Evolutionary conservation across 1,140 invertebrate genomes (phyloP), one percentile per base, ranked within the genome.

Genomic region (Sarcophaga peregrina): DNA sequence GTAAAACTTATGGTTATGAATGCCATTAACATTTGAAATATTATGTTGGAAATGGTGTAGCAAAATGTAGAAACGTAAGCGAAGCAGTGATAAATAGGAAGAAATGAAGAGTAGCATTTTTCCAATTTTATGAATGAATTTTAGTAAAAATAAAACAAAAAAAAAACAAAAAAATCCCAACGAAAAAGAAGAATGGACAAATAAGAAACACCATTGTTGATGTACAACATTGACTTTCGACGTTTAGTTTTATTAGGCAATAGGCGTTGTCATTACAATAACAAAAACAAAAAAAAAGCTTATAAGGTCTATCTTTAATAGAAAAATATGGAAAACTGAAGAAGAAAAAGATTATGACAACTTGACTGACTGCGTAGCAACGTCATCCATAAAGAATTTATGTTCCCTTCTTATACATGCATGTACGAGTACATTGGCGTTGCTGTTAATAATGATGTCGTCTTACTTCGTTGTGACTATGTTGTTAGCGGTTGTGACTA

Each of bases 221-320:
- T 78, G 47, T 78, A 78, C 75, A 50, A 78, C 46, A 46, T 78
- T 52, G 74, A 76, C 74, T 20, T 68, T 78, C 25, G 25, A 52
- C 75, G 75, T 25, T 78, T 20, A 78, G 47, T 78, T 78, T 78
- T 78, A 78, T 78, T 78, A 78, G 47, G 75, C 17, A 78, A 50
- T 78, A 17, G 47, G 75, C 75, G 50, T 52, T 78, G 48, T 78
- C 75, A 78, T 78, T 11, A 78, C 25, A 17, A 47, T 7, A 7
- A n/a, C 47, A 50, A n/a, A 3, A 20, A 50, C 75, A 68, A 20
- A 8, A n/a, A 68, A 68, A 7, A 68, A 7, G 25, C 25, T 37
- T 37, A 37, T 37, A 37, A 37, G 25, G 25, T 37, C 25, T 37
- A 37, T 37, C 25, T 37, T 1, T 37, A 37, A 37, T 37, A 37